Evolutionary conservation across 2,888 invertebrate species (phyloP), one percentile per base, ranked within the genome.

Genomic region (Koerneria pararmatus): DNA sequence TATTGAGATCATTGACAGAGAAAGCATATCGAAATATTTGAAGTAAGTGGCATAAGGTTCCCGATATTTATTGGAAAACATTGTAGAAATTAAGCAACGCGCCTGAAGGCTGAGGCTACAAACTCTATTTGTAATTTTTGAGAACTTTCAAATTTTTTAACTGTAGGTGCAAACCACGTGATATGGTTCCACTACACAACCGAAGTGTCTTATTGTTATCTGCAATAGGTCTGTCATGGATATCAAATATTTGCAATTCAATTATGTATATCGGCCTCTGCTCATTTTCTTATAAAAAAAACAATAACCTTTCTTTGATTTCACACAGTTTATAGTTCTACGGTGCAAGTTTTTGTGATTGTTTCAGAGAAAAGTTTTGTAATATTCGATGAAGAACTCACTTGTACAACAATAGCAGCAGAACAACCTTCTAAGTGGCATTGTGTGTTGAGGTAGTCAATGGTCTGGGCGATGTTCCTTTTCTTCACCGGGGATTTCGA

Each of bases 381-480:
- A n/a, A 11, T 15, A 41, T 15, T n/a, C 11, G 11, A 41, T 41
- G 11, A n/a, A n/a, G 46, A 62, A 68, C 73, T 69, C 56, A 81
- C 80, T 60, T 80, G 76, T 22, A 82, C 82, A 29, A 82, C 71
- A 51, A 82, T 74, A 31, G 75, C 69, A 1, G 77, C 80, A 1
- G 78, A 73, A 66, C 82, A 82, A 1, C 82, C 82, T 66, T 82
- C 82, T 54, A 78, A 56, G 56, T 78, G 76, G 68, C 82, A 82
- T 61, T 82, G 82, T 2, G 75, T 72, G 65, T 79, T 78, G 22
- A 80, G 67, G 66, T 81, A 82, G 67, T 82, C 82, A 37, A 78
- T 69, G 19, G 78, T 81, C 46, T 75, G 77, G 22, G 74, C 70
- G 37, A 78, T 73, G 3, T 68, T 57, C 49, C 53, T 58, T 49